Conservation (phyloP, 2,113 vertebrate genomes). For the Lophius piscatorius region DNA sequence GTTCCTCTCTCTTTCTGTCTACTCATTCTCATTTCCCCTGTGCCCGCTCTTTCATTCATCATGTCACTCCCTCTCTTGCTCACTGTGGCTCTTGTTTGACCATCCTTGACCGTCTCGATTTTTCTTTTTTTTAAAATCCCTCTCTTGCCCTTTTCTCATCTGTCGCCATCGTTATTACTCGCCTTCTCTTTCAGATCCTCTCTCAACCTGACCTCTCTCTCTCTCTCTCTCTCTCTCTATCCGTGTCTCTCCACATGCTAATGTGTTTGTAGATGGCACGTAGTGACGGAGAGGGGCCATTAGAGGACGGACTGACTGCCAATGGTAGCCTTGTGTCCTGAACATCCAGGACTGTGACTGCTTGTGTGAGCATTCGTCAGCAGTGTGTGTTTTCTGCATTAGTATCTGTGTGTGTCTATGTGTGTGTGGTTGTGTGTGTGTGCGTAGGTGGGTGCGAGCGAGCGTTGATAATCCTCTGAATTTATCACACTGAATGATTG, state of each 20-base stretch:
- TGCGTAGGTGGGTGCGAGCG: slow-evolving; percentile 3
- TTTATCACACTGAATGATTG: slow-evolving; percentile 77
- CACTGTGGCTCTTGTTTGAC: slow-evolving; percentile 11
- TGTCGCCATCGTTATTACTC: slow-evolving; percentile 25
- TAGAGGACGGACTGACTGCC: slow-evolving; percentile 52
- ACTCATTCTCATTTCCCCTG: slow-evolving; percentile 33
- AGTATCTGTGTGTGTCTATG: neutral
- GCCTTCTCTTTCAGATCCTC: slow-evolving; percentile 36
- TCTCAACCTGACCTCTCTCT: slow-evolving; percentile 37
- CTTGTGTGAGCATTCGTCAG: slow-evolving; percentile 46
- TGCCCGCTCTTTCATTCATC: slow-evolving; percentile 29
- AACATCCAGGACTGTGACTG: slow-evolving; percentile 44
- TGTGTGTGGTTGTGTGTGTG: neutral
- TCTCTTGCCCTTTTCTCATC: slow-evolving; percentile 24
- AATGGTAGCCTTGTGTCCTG: slow-evolving; percentile 19
- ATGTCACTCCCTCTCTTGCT: slow-evolving; percentile 19
- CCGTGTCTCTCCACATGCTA: slow-evolving; percentile 45
- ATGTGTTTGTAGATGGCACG: slow-evolving; percentile 59
- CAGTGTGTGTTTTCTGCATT: slow-evolving; percentile 6
- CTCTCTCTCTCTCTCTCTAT: slow-evolving; percentile 7
- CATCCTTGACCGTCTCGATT: slow-evolving; percentile 26
- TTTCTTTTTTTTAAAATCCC: slow-evolving; percentile 2
- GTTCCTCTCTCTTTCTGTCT: neutral
- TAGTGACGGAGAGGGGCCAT: slow-evolving; percentile 55
- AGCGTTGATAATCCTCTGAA: slow-evolving; percentile 59